phyloP scores from a whole-genome alignment of 2,797 vertebrate genomes.

The Taeniopygia guttata region DNA sequence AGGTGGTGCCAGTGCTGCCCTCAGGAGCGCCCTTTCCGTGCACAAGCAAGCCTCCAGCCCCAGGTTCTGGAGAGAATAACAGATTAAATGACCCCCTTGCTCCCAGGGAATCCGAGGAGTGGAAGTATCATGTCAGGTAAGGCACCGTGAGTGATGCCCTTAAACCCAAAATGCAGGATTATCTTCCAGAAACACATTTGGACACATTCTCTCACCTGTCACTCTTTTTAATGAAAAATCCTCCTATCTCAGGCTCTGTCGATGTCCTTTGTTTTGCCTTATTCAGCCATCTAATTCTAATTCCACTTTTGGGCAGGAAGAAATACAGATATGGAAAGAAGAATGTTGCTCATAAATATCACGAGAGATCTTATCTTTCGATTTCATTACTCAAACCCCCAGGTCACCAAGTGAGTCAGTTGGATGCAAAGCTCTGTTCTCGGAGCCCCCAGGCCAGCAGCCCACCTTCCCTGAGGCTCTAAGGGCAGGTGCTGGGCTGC shows the following conservation, averaged over 20 bases:
- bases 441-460: background rate
- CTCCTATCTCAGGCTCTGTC: background rate
- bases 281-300: constrained; percentile 2
- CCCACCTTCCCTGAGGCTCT: background rate
- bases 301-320: background rate
- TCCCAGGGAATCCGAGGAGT: background rate
- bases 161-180: background rate
- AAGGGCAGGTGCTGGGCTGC: background rate
- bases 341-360: background rate
- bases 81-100: background rate
- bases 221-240: constrained; percentile 19
- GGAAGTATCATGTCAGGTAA: background rate
- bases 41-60: background rate
- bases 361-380: background rate
- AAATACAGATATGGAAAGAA: background rate
- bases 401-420: background rate
- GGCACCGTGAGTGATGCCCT: background rate
- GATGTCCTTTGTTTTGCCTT: background rate
- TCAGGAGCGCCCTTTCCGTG: background rate
- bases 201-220: background rate
- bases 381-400: background rate
- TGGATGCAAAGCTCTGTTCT: background rate
- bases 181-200: constrained; percentile 3
- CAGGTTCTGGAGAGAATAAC: background rate
- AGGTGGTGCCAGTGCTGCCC: rapidly evolving